Evolutionary conservation across 1,140 invertebrate species (phyloP), one percentile per base, ranked within the genome.

Genomic region (Agraylea sexmaculata): DNA sequence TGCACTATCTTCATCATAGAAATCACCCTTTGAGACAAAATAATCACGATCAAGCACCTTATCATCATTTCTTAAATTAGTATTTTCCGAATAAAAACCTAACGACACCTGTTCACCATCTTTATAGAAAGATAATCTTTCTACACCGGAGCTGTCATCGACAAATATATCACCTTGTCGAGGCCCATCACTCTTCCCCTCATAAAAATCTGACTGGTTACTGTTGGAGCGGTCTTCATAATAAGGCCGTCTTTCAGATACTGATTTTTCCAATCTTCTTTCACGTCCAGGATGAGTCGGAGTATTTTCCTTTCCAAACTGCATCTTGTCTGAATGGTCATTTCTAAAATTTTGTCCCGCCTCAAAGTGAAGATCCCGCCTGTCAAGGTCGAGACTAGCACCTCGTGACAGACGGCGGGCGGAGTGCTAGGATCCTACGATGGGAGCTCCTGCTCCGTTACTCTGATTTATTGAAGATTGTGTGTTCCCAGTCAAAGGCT

Each of bases 91-190:
- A n/a, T n/a, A n/a, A n/a, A n/a, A n/a, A n/a, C n/a, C n/a, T n/a
- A n/a, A n/a, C n/a, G n/a, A n/a, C n/a, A n/a, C 45, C 15, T 42
- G 38, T 37, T 46, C 44, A n/a, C 36, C 21, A 36, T 46, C 44
- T 34, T 35, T 42, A 25, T 47, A 47, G 43, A 42, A 47, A 7
- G 45, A 42, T 13, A 40, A 15, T 21, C 38, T 16, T 12, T 40
- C 38, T 6, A 31, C 27, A 29, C 27, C 38, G 18, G 38, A 40
- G 10, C 16, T 19, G 33, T 40, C 38, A 11, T 40, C 38, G 8
- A 31, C 38, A 40, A 40, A 40, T 12, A 40, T 40, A 31, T 40
- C 38, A 2, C 15, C 19, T 10, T 22, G 18, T 28, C 33, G 31
- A 1, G 38, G 38, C 19, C 33, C n/a, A n/a, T n/a, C n/a, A n/a